A percentile compares a stretch with the other conserved stretches of the same genome.
phyloP scores from a whole-genome alignment of 2,888 invertebrate genomes.

The Scrobipalpa atriplicella region DNA sequence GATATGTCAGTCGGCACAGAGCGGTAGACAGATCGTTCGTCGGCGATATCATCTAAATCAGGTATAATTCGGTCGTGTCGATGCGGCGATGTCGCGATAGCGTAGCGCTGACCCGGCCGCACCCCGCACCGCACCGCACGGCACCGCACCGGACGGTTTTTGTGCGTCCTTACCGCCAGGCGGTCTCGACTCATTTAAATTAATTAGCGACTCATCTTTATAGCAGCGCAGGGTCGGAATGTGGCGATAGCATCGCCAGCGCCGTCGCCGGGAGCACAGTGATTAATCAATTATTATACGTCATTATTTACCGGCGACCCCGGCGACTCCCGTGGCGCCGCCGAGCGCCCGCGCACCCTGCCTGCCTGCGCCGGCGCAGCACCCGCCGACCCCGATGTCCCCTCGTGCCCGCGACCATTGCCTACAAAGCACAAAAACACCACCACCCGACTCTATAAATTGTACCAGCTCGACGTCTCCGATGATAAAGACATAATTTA shows the following conservation, averaged over 20 bases:
- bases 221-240: slow-evolving; percentile 46
- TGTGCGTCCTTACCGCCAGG: slow-evolving; percentile 33
- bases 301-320: slow-evolving; percentile 63
- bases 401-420: slow-evolving; percentile 30
- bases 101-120: slow-evolving; percentile 32
- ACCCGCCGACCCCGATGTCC: slow-evolving; percentile 32
- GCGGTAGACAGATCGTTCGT: slow-evolving; percentile 38
- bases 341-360: slow-evolving; percentile 31
- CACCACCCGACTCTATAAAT: slow-evolving; percentile 46
- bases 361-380: slow-evolving; percentile 38
- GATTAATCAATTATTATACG: slow-evolving; percentile 77
- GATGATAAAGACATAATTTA: slow-evolving; percentile 71
- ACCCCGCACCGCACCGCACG: slow-evolving; percentile 3
- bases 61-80: slow-evolving; percentile 47
- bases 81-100: slow-evolving; percentile 40
- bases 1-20: slow-evolving; percentile 21
- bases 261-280: slow-evolving; percentile 46
- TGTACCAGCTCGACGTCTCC: slow-evolving; percentile 39
- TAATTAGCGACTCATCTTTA: slow-evolving; percentile 68
- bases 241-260: slow-evolving; percentile 51
- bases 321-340: slow-evolving; percentile 34
- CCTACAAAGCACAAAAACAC: slow-evolving; percentile 33
- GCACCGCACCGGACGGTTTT: slow-evolving; percentile 12
- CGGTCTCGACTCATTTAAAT: slow-evolving; percentile 66
- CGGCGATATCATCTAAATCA: slow-evolving; percentile 58